These are phyloP conservation scores for Azorinus chamasolen DNA, from an alignment of 2,888 invertebrate genomes.

Conservation along the genomic window DNA sequence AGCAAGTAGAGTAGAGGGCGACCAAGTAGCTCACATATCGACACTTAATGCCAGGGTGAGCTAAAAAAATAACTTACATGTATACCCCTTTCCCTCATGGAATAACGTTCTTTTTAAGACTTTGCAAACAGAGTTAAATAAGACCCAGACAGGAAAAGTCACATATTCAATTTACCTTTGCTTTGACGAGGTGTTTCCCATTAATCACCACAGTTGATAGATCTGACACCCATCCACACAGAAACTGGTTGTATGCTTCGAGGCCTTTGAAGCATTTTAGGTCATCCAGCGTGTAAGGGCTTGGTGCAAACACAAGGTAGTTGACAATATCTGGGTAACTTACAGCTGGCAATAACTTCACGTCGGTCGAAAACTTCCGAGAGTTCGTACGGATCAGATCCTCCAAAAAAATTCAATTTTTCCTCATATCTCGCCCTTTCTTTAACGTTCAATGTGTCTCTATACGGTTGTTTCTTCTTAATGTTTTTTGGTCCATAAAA, in stretches of 20 bases:
- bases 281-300: slow-evolving; percentile 8
- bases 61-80: too few species aligned
- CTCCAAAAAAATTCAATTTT: slow-evolving; percentile 30
- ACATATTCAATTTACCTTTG: slow-evolving; percentile 47
- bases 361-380: slow-evolving; percentile 14
- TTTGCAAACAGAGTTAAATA: too few species aligned
- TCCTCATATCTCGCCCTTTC: slow-evolving; percentile 33
- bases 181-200: slow-evolving; percentile 22
- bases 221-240: slow-evolving; percentile 55
- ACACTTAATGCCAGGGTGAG: too few species aligned
- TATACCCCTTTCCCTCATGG: too few species aligned
- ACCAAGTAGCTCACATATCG: too few species aligned
- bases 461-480: too few species aligned
- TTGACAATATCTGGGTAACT: slow-evolving; percentile 38
- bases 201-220: background rate
- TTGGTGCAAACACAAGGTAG: slow-evolving; percentile 13
- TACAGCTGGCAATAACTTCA: slow-evolving; percentile 11
- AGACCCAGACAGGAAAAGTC: too few species aligned
- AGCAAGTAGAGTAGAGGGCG: too few species aligned
- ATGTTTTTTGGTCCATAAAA: too few species aligned
- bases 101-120: too few species aligned
- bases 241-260: slow-evolving; percentile 58
- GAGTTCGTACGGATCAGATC: slow-evolving; percentile 45
- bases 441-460: slow-evolving; percentile 15
- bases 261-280: slow-evolving; percentile 8